phyloP scores from a whole-genome alignment of 2,888 invertebrate species.

The Drosophila acutilabella region DNA sequence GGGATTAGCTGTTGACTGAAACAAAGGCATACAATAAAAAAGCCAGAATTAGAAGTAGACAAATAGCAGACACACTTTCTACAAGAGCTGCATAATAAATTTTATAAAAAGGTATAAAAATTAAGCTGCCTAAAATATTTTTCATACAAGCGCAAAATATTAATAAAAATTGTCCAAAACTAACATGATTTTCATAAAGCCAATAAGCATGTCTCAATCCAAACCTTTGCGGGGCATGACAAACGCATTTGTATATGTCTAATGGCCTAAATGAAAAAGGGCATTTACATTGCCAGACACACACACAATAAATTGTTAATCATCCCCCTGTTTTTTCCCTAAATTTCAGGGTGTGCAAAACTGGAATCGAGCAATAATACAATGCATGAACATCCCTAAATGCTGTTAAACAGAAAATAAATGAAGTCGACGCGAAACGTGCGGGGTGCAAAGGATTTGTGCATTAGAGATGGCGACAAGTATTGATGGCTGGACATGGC shows the following conservation, averaged over 20 bases:
- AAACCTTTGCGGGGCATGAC: slow-evolving; percentile 13
- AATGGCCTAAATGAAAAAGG: slow-evolving; percentile 41
- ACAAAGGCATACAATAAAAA: slow-evolving; percentile 5
- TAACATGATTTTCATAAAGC: slow-evolving; percentile 35
- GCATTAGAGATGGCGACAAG: slow-evolving; percentile 68
- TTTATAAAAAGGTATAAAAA: background rate
- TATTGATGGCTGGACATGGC: slow-evolving; percentile 69
- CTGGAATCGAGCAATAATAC: slow-evolving; percentile 66
- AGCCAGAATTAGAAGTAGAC: background rate
- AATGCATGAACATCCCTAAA: slow-evolving; percentile 78
- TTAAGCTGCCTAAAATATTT: background rate
- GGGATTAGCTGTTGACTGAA: slow-evolving; percentile 56
- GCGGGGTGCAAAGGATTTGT: slow-evolving; percentile 67
- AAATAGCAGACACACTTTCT: background rate
- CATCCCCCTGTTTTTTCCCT: slow-evolving; percentile 34
- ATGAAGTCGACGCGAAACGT: slow-evolving; percentile 64
- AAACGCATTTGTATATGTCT: slow-evolving; percentile 27
- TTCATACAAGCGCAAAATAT: background rate
- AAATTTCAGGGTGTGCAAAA: slow-evolving; percentile 64
- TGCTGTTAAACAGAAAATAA: slow-evolving; percentile 82
- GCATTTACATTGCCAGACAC: slow-evolving; percentile 36
- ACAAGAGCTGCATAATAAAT: background rate
- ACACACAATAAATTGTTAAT: slow-evolving; percentile 59
- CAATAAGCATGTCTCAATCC: slow-evolving; percentile 32
- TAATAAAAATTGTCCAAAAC: slow-evolving; percentile 6